Evolutionary conservation across 2,797 vertebrate genomes (phyloP).

Genomic region (Lithobates pipiens): DNA sequence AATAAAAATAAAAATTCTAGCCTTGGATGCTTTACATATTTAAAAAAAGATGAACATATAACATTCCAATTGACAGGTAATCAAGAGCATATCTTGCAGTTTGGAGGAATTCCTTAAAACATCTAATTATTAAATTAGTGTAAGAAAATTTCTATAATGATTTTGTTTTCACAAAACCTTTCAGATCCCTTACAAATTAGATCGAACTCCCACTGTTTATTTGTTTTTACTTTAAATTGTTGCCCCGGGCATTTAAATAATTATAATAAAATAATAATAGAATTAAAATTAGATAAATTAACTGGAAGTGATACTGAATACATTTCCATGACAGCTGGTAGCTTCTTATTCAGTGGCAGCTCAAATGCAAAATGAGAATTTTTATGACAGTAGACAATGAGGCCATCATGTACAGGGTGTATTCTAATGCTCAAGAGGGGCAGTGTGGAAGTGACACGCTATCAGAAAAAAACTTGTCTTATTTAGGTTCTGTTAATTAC

Average conservation of each 20-base stretch:
- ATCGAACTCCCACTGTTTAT: conserved; percentile 83
- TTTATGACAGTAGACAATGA: conserved; percentile 86
- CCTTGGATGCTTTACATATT: background rate
- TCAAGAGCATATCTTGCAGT: conserved; percentile 10
- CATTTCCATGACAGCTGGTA: conserved; percentile 88
- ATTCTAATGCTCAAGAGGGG: conserved; percentile 81
- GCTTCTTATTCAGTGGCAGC: conserved; percentile 77
- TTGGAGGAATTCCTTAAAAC: conserved; percentile 75
- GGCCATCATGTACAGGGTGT: conserved; percentile 83
- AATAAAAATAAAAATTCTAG: background rate
- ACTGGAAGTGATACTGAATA: conserved; percentile 86
- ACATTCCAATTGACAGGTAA: background rate
- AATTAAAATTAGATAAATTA: conserved; percentile 87
- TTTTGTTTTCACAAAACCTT: conserved; percentile 84
- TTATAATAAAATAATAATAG: conserved; percentile 86
- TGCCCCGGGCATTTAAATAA: conserved; percentile 85
- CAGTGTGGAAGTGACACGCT: conserved; percentile 88
- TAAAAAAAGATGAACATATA: background rate
- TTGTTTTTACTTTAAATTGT: conserved; percentile 86
- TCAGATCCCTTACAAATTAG: conserved; percentile 83
- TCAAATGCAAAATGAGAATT: conserved; percentile 77
- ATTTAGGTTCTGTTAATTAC: conserved; percentile 83
- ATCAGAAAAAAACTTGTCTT: conserved; percentile 87
- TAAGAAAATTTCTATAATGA: conserved; percentile 79
- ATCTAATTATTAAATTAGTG: conserved; percentile 83